Evolutionary conservation across 2,113 vertebrate species (phyloP), one percentile per base, ranked within the genome.

Genomic region (Loxodonta africana): DNA sequence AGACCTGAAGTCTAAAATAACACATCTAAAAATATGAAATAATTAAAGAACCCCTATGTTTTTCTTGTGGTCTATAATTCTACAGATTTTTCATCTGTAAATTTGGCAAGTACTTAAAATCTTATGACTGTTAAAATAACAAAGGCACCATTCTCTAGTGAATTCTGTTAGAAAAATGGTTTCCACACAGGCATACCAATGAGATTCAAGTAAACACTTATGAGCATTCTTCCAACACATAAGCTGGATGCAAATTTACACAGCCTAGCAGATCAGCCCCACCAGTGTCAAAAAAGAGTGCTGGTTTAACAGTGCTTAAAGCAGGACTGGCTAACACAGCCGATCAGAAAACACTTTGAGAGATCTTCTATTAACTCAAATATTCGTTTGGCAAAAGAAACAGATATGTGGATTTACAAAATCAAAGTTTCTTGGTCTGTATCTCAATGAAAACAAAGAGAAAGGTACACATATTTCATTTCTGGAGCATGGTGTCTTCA

Each of bases 31-130:
- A 71, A 73, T 44, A 15, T 28, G 7, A 81, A 91, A 30, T 18
- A 91, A 90, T 91, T 89, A 81, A 93, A 33, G 23, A 76, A 85
- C 82, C 10, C 41, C 14, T 37, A 65, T 33, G 12, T 46, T 90
- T 94, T 89, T 87, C 65, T 26, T 60, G n/a, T 69, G 41, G 48
- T 83, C 46, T 73, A 25, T 73, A 85, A 63, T 82, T 90, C 65
- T n/a, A n/a, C 14, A 82, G 20, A 37, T 85, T 20, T 91, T 91
- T 89, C n/a, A 74, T 48, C 23, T 91, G 5, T 81, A 91, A 88
- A 90, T 53, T 5, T 91, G 82, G 69, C 63, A 95, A 93, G 51
- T 69, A 81, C 26, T 93, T 95, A 91, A 90, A 95, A 78, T 88
- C 82, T 88, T 87, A 53, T 53, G 65, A 88, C 48, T 91, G 86